phyloP scores from a whole-genome alignment of 2,113 vertebrate genomes.

The Hyla sarda region DNA sequence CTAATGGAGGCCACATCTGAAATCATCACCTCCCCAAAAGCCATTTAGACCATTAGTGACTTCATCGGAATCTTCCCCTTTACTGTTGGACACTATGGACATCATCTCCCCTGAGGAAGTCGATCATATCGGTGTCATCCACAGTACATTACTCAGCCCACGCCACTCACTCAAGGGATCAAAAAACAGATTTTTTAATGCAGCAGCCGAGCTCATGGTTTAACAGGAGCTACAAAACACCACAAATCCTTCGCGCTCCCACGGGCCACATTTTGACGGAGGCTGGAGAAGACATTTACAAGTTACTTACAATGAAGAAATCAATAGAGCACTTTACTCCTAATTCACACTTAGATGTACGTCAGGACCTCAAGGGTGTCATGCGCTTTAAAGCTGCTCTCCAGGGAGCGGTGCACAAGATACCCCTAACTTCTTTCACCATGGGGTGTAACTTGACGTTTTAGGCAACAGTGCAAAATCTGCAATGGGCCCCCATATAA shows the following conservation, averaged over 20 bases:
- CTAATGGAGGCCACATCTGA: neutral
- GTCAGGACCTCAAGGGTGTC: neutral
- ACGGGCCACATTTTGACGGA: neutral
- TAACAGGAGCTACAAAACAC: constrained; percentile 27
- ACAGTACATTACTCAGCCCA: constrained; percentile 14
- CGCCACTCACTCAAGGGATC: constrained; percentile 12
- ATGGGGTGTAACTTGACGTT: no score
- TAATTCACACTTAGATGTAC: neutral
- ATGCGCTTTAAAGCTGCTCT: no score
- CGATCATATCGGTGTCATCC: neutral
- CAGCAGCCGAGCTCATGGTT: neutral
- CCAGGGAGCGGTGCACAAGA: neutral
- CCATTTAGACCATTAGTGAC: constrained; percentile 20
- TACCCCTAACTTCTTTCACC: no score
- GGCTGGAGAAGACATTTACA: constrained; percentile 7
- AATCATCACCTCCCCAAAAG: neutral
- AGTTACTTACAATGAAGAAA: constrained; percentile 24
- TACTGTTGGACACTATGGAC: neutral
- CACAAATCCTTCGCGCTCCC: neutral
- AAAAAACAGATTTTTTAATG: constrained; percentile 20
- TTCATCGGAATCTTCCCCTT: neutral
- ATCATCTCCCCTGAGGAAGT: neutral
- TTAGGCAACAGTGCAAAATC: no score
- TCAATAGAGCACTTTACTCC: constrained; percentile 15
- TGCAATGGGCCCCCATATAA: no score